These are phyloP conservation scores for Tor tambroides DNA, from an alignment of 2,113 vertebrate species.

Conservation along the genomic window DNA sequence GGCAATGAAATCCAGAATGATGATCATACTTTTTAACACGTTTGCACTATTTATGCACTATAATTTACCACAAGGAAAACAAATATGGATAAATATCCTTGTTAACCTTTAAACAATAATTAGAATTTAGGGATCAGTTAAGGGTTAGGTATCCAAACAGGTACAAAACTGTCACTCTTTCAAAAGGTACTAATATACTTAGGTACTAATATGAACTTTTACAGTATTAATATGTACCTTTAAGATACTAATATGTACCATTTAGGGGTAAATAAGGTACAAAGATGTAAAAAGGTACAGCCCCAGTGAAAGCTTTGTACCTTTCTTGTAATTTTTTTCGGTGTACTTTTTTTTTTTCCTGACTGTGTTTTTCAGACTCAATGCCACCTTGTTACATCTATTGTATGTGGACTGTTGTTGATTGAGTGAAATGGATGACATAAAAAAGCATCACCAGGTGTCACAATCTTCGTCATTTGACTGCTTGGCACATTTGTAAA, in stretches of 20 bases:
- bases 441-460: neutral
- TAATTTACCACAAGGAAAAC: neutral
- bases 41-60: neutral
- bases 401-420: neutral
- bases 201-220: too few relatives aligned
- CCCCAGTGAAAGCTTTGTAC: too few relatives aligned
- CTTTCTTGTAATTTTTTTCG: too few relatives aligned
- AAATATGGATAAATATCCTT: neutral
- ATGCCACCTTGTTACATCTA: neutral
- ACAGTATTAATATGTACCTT: too few relatives aligned
- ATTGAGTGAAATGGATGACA: conserved; percentile 7
- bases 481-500: conserved; percentile 11
- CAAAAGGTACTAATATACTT: too few relatives aligned
- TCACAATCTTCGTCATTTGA: neutral
- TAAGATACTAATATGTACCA: too few relatives aligned
- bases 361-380: neutral
- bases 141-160: neutral
- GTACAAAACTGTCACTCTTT: too few relatives aligned
- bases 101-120: neutral
- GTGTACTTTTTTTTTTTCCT: too few relatives aligned
- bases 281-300: too few relatives aligned
- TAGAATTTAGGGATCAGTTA: neutral
- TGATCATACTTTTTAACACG: too few relatives aligned
- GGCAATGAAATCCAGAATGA: too few relatives aligned
- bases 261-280: too few relatives aligned